phyloP scores from a whole-genome alignment of 2,113 vertebrate species.

The Apeltes quadracus region DNA sequence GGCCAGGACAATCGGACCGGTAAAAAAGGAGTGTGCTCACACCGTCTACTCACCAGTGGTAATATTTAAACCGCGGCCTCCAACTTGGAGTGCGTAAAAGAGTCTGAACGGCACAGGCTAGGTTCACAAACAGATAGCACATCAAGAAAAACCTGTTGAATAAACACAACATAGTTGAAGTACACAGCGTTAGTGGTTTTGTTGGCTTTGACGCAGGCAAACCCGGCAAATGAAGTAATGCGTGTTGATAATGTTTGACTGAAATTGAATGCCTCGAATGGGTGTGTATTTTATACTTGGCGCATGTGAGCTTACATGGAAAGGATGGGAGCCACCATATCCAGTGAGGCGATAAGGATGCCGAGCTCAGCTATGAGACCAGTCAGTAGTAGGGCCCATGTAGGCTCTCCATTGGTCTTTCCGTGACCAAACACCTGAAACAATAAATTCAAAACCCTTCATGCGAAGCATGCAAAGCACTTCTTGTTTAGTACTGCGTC shows the following conservation, averaged over 20 bases:
- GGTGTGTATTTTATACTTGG: not conserved
- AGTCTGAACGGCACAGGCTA: slow-evolving; percentile 97
- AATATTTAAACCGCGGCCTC: slow-evolving; percentile 96
- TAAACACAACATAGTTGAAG: not conserved
- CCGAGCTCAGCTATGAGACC: slow-evolving; percentile 94
- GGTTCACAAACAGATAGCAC: slow-evolving; percentile 98
- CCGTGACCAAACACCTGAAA: slow-evolving; percentile 93
- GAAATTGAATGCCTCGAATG: not conserved
- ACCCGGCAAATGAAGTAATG: not conserved
- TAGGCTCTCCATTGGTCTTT: slow-evolving; percentile 94
- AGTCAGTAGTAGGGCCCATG: slow-evolving; percentile 94
- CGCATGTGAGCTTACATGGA: slow-evolving; percentile 87
- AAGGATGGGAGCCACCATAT: slow-evolving; percentile 99
- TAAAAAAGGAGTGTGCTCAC: too few relatives aligned
- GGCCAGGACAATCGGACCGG: not conserved
- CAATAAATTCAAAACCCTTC: slow-evolving; percentile 2
- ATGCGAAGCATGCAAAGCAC: slow-evolving; percentile 55
- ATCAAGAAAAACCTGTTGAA: slow-evolving; percentile 95
- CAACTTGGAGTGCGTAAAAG: slow-evolving; percentile 96
- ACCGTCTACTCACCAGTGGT: slow-evolving; percentile 89
- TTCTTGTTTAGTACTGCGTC: not conserved
- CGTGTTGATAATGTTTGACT: not conserved
- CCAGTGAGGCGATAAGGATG: slow-evolving; percentile 97
- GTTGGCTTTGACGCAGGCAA: not conserved
- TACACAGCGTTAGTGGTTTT: too few relatives aligned